Evolutionary conservation across 2,113 vertebrate species (phyloP), one percentile per base, ranked within the genome.

Genomic region (Copsychus sechellarum): DNA sequence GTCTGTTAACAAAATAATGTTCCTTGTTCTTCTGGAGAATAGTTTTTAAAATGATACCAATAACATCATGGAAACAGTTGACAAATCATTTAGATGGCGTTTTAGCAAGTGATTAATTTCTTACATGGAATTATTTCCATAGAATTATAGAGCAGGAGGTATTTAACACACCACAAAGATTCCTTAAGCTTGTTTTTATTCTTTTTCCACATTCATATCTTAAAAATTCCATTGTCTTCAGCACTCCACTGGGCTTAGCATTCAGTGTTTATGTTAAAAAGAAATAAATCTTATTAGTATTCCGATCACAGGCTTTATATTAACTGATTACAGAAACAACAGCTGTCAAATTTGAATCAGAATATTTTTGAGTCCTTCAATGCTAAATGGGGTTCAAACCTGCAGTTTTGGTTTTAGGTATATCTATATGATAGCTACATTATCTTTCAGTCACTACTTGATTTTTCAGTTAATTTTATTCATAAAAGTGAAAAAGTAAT

Each of bases 161-260:
- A 64, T 25, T 88, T 93, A 92, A 81, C 38, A 69, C 36, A 19
- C 11, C 36, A 57, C 90, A 85, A 71, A 60, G 7, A 58, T 91
- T 93, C 40, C 34, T 95, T 77, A 88, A 66, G 64, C 22, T 94
- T 73, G 17, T 60, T 92, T 70, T 92, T 42, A 82, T 48, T 90
- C 28, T 34, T 51, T 88, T 89, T 85, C 67, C 38, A 86, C 14
- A n/a, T 42, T 47, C 72, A 25, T 56, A 58, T 47, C 17, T 82
- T 53, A 36, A 22, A 51, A 70, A 81, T 20, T 83, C 61, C 33
- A 87, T 87, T 96, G 65, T 86, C 43, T 64, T 65, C 42, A n/a
- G 29, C 34, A 42, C 11, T 92, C 23, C 7, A 14, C 13, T 56
- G 29, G 20, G 8, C 36, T 86, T 65, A 82, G 26, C 9, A 67